Base-by-base conservation (phyloP, 1,140 invertebrate species). In the Drosophila baimaii region DNA sequence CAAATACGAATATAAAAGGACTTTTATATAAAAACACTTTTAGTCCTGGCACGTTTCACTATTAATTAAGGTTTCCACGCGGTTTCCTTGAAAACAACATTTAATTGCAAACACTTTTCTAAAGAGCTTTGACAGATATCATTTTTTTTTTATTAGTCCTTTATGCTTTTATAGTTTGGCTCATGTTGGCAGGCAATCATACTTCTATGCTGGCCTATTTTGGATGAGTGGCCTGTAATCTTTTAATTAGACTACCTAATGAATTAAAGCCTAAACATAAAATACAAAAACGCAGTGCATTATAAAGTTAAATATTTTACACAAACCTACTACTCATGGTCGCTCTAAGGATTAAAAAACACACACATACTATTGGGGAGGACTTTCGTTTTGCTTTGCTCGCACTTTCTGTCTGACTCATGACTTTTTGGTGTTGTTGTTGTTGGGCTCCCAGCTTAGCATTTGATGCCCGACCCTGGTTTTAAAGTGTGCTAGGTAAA, bases 191-290 rank as follows among this genome's bases (percentile, higher is more conserved):
- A 37, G 13, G 6, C 13, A 37, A n/a, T 5, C 35, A 15, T 21
- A 52, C 49, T 33, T 33, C 29, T 21, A 33, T 33, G 17, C 13
- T 52, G 29, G 29, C 19, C 29, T 7, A 12, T 12, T 27, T 49
- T 29, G n/a, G 6, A 12, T 35, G 51, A 15, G 13, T 33, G 19
- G 8, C 33, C 8, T 54, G 9, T n/a, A 21, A 21, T 35, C 51
- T 54, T 54, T 54, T 54, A 54, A 35, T 54, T 35, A 54, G 13
- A 10, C 15, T 35, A 35, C 51, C 31, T 54, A 54, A 54, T 54
- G 51, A 54, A 54, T 54, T 21, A 54, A 54, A 54, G 23, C 33
- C 19, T 9, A 52, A 13, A 21, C 31, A 33, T 5, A 19, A 19
- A 19, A 10, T 19, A 13, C 31, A 19, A 51, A 51, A 19, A 51